Evolutionary conservation across 2,113 vertebrate genomes (phyloP).

Genomic region (Nycticebus coucang): DNA sequence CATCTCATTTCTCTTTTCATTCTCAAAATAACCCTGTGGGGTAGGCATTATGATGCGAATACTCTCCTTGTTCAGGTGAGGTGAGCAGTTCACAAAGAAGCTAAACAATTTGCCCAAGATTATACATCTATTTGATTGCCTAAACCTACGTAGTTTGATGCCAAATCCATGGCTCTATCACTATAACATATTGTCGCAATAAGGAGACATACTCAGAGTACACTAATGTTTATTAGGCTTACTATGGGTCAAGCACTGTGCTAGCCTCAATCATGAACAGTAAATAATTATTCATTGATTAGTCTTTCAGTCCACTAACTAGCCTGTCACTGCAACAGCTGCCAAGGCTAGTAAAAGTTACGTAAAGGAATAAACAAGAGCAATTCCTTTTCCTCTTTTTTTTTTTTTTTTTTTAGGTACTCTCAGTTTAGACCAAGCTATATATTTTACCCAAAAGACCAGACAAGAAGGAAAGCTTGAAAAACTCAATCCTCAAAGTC

Average conservation of each 20-base stretch:
- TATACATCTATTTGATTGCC: not conserved
- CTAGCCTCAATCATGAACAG: constrained; percentile 14
- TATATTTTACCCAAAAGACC: constrained; percentile 40
- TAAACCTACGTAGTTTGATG: not conserved
- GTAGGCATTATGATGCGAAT: not conserved
- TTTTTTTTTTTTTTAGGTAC: not conserved
- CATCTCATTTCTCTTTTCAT: constrained; percentile 14
- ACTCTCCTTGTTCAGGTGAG: not conserved
- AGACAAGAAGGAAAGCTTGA: constrained; percentile 17
- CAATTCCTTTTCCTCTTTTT: not conserved
- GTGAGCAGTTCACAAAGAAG: not conserved
- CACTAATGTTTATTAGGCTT: constrained; percentile 19
- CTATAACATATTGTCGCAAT: not conserved
- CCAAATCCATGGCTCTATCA: not conserved
- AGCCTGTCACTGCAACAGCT: not conserved
- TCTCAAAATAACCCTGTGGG: not conserved
- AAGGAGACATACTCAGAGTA: not conserved
- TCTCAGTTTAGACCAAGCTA: constrained; percentile 21
- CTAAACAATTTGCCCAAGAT: not conserved
- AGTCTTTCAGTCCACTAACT: not conserved
- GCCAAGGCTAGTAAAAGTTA: constrained; percentile 20
- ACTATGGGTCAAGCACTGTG: not conserved
- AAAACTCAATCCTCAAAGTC: constrained; percentile 1
- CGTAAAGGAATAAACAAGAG: constrained; percentile 11
- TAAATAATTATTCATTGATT: not conserved